Conservation (phyloP, 2,888 invertebrate species). For the Trilocha varians region DNA sequence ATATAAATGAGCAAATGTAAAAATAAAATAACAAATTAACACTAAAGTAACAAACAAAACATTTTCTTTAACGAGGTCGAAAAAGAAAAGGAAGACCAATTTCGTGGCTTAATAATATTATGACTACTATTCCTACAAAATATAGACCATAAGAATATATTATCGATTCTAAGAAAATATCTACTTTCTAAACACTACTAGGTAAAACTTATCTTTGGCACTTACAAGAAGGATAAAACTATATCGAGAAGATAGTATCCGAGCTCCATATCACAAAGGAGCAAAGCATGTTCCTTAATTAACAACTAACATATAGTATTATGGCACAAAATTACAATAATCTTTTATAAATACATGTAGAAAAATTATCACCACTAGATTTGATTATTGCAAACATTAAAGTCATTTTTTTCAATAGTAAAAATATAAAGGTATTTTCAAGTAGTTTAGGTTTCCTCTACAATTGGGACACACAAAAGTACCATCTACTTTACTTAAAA, state of each 20-base stretch:
- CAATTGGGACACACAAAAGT: too few relatives aligned
- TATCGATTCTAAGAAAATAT: not conserved
- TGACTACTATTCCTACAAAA: not conserved
- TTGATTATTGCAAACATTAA: not conserved
- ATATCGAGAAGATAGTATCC: conserved; percentile 6
- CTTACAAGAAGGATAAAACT: conserved; percentile 3
- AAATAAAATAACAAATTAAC: not conserved
- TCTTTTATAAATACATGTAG: conserved; percentile 3
- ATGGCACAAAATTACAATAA: conserved; percentile 13
- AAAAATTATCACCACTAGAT: not conserved
- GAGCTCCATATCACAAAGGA: conserved; percentile 20
- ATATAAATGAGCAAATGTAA: not conserved
- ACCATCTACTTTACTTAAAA: too few relatives aligned
- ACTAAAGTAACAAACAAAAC: not conserved
- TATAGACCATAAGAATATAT: not conserved
- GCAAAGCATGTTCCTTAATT: conserved; percentile 12
- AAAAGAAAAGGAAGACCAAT: conserved; percentile 5
- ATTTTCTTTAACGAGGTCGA: not conserved
- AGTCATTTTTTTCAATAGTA: not conserved
- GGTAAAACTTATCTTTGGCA: conserved; percentile 3
- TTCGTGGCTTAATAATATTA: not conserved
- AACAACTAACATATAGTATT: not conserved
- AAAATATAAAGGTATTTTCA: too few relatives aligned
- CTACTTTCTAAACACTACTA: not conserved
- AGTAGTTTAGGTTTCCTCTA: too few relatives aligned